Base-by-base conservation (phyloP, 2,797 vertebrate species). In the Mus caroli region DNA sequence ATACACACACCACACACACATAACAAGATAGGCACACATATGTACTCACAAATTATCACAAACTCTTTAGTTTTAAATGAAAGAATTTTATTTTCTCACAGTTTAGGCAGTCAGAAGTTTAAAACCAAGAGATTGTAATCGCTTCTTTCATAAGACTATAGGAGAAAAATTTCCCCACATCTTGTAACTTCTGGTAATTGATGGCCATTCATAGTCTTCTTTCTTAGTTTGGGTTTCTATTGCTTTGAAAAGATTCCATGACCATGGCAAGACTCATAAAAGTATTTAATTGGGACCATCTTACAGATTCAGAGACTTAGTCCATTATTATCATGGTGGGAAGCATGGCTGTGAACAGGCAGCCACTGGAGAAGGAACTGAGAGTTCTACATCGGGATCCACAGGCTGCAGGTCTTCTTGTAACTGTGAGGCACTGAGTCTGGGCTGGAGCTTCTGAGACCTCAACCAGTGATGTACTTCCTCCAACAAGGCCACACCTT, bases 151-250 rank as follows among this genome's bases (percentile, higher is more conserved):
- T 24, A 13, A 93, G 78, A 15, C 28, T 76, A 46, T 15, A 20
- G 0, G 24, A 26, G 17, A 79, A 4, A 37, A 28, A 3, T 19
- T 28, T 34, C 0, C 4, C 17, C 20, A 1, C 1, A 3, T 28
- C 22, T 52, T 62, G 67, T 56, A 24, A 37, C 54, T 92, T 58
- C 60, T 43, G 40, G n/a, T 6, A 31, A 62, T 8, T 13, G 31
- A 19, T 13, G 8, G 1, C 8, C 12, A 24, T 76, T 6, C 82
- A 80, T 12, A 34, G 26, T 0, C 5, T 43, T 75, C 73, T 26
- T 22, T 75, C 40, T 71, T 71, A 37, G 69, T 71, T 71, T 71
- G n/a, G 17, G n/a, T 37, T 71, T 71, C 69, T 71, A 71, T 20
- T 20, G 19, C 17, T 2, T n/a, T 10, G n/a, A 9, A 20, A 71